phyloP scores from a whole-genome alignment of 2,888 invertebrate species.

The Pimpla rufipes region DNA sequence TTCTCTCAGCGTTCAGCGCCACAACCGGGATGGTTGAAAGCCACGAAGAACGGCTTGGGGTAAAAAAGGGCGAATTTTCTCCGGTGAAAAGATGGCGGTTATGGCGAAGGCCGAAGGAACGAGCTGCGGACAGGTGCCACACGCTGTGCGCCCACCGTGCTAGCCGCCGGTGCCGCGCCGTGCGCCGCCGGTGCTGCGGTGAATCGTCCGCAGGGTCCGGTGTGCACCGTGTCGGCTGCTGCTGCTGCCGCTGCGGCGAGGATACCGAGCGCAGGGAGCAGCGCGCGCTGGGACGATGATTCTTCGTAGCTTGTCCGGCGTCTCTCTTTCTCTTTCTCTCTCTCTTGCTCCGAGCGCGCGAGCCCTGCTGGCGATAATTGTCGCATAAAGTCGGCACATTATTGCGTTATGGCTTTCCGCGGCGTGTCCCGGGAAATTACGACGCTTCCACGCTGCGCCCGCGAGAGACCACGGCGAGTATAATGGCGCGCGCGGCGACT shows the following conservation, averaged over 20 bases:
- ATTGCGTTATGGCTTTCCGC: constrained; percentile 81
- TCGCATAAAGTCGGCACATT: constrained; percentile 83
- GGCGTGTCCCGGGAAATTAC: constrained; percentile 80
- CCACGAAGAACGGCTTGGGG: background rate
- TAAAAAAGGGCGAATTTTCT: constrained; percentile 33
- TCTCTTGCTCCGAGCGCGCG: constrained; percentile 73
- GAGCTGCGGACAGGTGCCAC: constrained; percentile 80
- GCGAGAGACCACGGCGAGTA: constrained; percentile 43
- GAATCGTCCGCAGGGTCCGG: constrained; percentile 23
- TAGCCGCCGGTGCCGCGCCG: constrained; percentile 64
- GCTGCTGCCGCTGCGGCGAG: constrained; percentile 6
- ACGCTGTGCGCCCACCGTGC: constrained; percentile 81
- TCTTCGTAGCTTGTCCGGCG: constrained; percentile 23
- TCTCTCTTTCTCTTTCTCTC: constrained; percentile 59
- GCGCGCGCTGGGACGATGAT: constrained; percentile 37
- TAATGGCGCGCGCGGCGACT: constrained; percentile 30
- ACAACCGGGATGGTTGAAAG: background rate
- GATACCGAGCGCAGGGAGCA: background rate
- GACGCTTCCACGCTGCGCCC: constrained; percentile 73
- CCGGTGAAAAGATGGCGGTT: constrained; percentile 12
- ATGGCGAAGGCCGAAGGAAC: constrained; percentile 56
- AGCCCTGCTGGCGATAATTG: constrained; percentile 81
- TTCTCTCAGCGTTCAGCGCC: background rate
- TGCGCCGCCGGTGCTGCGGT: constrained; percentile 29
- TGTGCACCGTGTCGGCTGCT: constrained; percentile 20